Evolutionary conservation across 2,113 vertebrate species (phyloP).

Genomic region (Ammodytes dubius): DNA sequence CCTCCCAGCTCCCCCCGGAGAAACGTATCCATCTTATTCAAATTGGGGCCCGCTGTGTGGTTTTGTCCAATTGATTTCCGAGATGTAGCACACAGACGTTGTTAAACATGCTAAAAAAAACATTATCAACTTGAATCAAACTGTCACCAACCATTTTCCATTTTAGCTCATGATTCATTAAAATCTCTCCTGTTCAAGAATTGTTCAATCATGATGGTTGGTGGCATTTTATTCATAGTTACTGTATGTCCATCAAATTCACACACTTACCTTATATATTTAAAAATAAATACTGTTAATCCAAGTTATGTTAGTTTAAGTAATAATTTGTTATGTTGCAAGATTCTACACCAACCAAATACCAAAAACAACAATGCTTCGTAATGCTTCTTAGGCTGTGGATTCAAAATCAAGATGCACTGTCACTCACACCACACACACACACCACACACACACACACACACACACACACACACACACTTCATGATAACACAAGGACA

Average conservation of each 20-base stretch:
- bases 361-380: neutral
- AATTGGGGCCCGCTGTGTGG: neutral
- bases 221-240: conserved; percentile 35
- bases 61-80: conserved; percentile 15
- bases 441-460: conserved; percentile 21
- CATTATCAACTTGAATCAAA: conserved; percentile 35
- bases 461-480: conserved; percentile 8
- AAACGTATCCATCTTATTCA: conserved; percentile 25
- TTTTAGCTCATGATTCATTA: neutral
- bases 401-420: conserved; percentile 14
- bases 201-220: neutral
- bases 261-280: conserved; percentile 46
- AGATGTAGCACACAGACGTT: conserved; percentile 30
- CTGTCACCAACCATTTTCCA: conserved; percentile 7
- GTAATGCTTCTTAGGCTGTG: conserved; percentile 9
- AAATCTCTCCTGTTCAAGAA: neutral
- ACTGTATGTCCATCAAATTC: neutral
- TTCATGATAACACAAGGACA: conserved; percentile 7
- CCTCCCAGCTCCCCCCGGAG: conserved; percentile 34
- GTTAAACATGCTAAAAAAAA: conserved; percentile 39
- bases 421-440: conserved; percentile 11
- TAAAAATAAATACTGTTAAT: neutral
- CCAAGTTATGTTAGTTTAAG: conserved; percentile 12
- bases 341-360: neutral
- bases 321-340: neutral